These are phyloP conservation scores for Rotaria magnacalcarata DNA, from an alignment of 2,888 invertebrate genomes.

Conservation along the genomic window DNA sequence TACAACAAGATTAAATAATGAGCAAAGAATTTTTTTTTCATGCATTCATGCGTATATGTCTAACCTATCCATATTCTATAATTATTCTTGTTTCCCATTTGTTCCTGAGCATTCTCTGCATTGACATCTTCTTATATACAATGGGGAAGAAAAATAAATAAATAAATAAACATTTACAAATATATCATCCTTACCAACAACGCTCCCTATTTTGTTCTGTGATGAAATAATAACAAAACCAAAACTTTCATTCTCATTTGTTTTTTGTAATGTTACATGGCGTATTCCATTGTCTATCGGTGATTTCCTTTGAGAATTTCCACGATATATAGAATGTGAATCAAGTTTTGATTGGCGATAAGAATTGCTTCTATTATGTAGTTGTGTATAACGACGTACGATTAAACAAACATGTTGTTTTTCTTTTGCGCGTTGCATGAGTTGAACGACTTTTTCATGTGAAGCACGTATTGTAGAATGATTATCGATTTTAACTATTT, in stretches of 20 bases:
- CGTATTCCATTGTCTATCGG: background rate
- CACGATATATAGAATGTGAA: background rate
- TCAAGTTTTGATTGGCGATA: background rate
- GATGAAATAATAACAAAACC: slow-evolving; percentile 93
- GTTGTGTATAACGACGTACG: slow-evolving; percentile 64
- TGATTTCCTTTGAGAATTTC: background rate
- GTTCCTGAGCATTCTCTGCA: background rate
- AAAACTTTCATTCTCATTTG: slow-evolving; percentile 85
- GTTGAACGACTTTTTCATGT: slow-evolving; percentile 84
- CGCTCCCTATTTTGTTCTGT: slow-evolving; percentile 56
- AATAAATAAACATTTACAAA: background rate
- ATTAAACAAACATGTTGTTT: slow-evolving; percentile 79
- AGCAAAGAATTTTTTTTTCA: no score
- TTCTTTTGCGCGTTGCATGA: slow-evolving; percentile 81
- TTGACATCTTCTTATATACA: background rate
- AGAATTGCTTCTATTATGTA: background rate
- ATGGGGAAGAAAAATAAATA: background rate
- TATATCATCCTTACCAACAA: slow-evolving; percentile 54
- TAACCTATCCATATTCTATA: background rate
- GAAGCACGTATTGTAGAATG: slow-evolving; percentile 76
- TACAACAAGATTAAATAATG: no score
- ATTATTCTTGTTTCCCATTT: background rate
- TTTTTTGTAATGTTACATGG: background rate
- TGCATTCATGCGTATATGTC: background rate
- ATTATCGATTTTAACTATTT: slow-evolving; percentile 87